Evolutionary conservation across 2,888 invertebrate genomes (phyloP), one percentile per base, ranked within the genome.

Genomic region (Lepidochitona cinerea): DNA sequence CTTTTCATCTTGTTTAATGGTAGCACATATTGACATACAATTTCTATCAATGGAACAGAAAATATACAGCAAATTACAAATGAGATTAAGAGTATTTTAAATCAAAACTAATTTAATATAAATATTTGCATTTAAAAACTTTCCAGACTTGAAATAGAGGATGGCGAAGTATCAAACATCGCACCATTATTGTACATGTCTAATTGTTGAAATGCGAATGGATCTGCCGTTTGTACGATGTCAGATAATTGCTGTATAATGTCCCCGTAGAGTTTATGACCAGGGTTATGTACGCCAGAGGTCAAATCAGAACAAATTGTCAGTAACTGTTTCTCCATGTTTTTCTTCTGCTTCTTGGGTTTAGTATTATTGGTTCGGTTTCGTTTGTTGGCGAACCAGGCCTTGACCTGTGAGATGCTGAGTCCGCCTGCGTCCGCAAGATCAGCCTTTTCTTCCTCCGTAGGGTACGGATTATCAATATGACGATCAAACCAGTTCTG

Each of bases 311-410:
- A 76, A 75, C 85, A 85, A 67, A 85, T 85, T 32, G 73, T 80
- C 73, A 83, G 54, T 53, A 85, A 53, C 29, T 79, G 77, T 65
- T 80, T 80, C 65, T 86, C 84, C 66, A 86, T 80, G 41, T 83
- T 83, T 37, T 80, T 73, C 74, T 85, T 84, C 75, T 86, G 85
- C 53, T 81, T 81, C 72, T 86, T 86, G 0, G 85, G 85, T 77
- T 86, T 86, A 7, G 89, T 89, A 79, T 89, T 89, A 49, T 84
- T 83, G 2, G 85, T 85, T 32, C 89, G 73, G 73, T 88, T 89
- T 32, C 89, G 74, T 59, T 85, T 87, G 72, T 89, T 89, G 6
- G 88, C 88, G 75, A 89, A 89, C 89, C 89, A 89, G 12, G 88
- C 87, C 67, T 89, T 88, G 29, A 88, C 88, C 72, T 87, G 86